These are phyloP conservation scores for Lepilemur ruficaudatus DNA, from an alignment of 2,797 vertebrate species.

Conservation along the genomic window DNA sequence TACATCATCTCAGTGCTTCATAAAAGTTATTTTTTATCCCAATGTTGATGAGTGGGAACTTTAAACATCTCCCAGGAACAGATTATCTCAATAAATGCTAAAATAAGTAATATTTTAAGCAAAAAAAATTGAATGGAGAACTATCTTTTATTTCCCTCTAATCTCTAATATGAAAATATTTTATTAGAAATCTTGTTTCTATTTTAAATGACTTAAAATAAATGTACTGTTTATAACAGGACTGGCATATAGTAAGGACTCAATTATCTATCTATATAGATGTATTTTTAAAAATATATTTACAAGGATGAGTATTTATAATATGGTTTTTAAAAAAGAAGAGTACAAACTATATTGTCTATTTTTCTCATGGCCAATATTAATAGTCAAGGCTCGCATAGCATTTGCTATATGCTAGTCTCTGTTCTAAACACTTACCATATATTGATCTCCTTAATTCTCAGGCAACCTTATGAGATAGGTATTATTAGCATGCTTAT, in stretches of 20 bases:
- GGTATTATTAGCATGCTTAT: neutral
- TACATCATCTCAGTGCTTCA: neutral
- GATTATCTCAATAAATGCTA: neutral
- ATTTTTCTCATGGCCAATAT: neutral
- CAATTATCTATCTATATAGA: neutral
- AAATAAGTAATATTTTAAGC: neutral
- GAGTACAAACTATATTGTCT: neutral
- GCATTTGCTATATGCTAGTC: neutral
- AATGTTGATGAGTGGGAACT: neutral
- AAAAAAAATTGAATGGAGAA: neutral
- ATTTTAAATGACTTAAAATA: conserved; percentile 25
- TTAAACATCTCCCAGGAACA: neutral
- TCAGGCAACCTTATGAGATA: neutral
- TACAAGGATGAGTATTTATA: conserved; percentile 23
- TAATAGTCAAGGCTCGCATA: neutral
- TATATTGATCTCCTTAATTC: neutral
- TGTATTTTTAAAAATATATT: neutral
- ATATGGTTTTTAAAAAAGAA: neutral
- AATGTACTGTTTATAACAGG: neutral
- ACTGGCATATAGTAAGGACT: neutral
- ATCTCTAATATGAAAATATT: conserved; percentile 16
- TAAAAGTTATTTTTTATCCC: neutral
- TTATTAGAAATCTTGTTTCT: neutral
- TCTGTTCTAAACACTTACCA: neutral
- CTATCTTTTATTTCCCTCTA: neutral